Percentiles rank a stretch among this genome's conserved stretches.
Conservation (phyloP, 1,140 invertebrate genomes). For the Macrotrachela quadricornifera region DNA sequence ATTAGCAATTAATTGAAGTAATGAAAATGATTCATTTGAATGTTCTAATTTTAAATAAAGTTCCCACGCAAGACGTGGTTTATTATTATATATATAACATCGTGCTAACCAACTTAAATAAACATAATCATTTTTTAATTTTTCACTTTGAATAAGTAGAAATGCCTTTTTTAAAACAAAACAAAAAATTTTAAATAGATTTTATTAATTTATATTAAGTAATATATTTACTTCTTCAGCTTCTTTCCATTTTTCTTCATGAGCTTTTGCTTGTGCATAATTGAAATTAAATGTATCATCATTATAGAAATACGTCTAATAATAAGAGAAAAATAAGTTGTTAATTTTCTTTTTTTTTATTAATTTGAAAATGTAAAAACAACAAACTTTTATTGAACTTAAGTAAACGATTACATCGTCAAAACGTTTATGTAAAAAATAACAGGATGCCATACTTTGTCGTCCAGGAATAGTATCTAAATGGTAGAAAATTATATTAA, state of each 20-base stretch:
- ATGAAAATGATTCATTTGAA: conserved; percentile 63
- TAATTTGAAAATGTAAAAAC: neutral
- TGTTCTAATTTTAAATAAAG: conserved; percentile 66
- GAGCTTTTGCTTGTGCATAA: conserved; percentile 77
- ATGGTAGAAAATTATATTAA: too few relatives aligned
- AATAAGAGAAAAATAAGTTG: too few relatives aligned
- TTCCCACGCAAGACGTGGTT: conserved; percentile 64
- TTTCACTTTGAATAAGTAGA: conserved; percentile 58
- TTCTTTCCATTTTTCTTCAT: conserved; percentile 72
- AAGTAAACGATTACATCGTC: conserved; percentile 86
- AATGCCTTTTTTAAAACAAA: conserved; percentile 39
- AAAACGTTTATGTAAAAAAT: conserved; percentile 77
- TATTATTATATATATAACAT: conserved; percentile 78
- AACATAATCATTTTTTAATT: conserved; percentile 55
- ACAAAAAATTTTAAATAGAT: conserved; percentile 2
- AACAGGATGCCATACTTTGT: conserved; percentile 89
- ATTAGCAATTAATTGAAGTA: conserved; percentile 80
- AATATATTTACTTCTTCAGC: conserved; percentile 60
- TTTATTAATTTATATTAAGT: conserved; percentile 9
- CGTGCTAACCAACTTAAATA: conserved; percentile 68
- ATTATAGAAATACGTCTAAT: conserved; percentile 60
- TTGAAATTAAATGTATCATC: conserved; percentile 95
- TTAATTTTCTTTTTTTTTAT: too few relatives aligned
- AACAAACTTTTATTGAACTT: conserved; percentile 66
- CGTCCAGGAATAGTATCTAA: conserved; percentile 46